phyloP scores from a whole-genome alignment of 2,888 invertebrate genomes.

The Diploptera punctata region DNA sequence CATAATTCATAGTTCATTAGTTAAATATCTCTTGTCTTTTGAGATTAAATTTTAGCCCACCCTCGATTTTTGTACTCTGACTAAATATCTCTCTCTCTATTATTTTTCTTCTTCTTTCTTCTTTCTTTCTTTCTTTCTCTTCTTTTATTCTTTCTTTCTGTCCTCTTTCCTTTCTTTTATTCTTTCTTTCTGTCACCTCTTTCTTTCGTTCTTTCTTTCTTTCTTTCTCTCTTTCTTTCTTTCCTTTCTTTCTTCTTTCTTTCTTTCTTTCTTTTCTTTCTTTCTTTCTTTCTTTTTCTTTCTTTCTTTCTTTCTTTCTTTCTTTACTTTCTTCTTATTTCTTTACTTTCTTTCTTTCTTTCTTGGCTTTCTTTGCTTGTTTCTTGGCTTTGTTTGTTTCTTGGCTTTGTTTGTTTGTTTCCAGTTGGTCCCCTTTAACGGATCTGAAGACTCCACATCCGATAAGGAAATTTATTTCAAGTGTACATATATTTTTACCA shows the following conservation, averaged over 20 bases:
- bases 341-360: background rate
- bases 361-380: no score
- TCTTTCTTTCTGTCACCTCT: background rate
- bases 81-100: background rate
- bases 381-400: no score
- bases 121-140: background rate
- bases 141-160: background rate
- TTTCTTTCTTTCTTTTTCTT: background rate
- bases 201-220: background rate
- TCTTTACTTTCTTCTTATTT: background rate
- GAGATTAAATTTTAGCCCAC: no score
- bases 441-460: no score
- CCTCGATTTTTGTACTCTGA: background rate
- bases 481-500: no score
- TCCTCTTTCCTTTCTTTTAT: background rate
- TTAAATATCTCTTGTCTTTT: no score
- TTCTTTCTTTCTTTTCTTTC: background rate
- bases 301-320: background rate
- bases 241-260: background rate
- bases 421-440: no score
- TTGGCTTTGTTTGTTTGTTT: no score
- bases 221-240: background rate
- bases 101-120: background rate
- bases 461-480: no score
- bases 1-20: no score